Evolutionary conservation across 37 sponge, comb jelly and placozoan genomes (phyloP).

Genomic region (Chondrosia reniformis): DNA sequence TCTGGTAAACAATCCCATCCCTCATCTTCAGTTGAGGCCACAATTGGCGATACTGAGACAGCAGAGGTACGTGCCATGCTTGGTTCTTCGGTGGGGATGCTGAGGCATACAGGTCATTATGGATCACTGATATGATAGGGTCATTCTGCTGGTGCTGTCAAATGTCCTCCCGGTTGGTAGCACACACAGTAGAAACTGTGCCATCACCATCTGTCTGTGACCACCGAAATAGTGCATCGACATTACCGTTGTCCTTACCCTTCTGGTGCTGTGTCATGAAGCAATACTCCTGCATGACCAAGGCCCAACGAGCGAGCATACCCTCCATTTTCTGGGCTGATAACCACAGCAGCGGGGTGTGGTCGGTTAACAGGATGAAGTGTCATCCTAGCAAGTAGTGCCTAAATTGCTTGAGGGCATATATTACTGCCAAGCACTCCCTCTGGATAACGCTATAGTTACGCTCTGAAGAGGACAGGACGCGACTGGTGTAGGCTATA

Average conservation of each 20-base stretch:
- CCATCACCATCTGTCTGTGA: too few relatives aligned
- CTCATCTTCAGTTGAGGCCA: too few relatives aligned
- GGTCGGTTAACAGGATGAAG: conserved; percentile 48
- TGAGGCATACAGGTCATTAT: too few relatives aligned
- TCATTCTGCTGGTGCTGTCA: too few relatives aligned
- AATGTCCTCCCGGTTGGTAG: too few relatives aligned
- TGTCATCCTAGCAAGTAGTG: conserved; percentile 40
- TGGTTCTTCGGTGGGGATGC: too few relatives aligned
- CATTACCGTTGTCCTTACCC: conserved; percentile 37
- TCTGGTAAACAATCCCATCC: too few relatives aligned
- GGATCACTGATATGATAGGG: too few relatives aligned
- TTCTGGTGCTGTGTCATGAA: conserved; percentile 16
- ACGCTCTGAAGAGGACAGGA: conserved; percentile 34
- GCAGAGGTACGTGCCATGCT: too few relatives aligned
- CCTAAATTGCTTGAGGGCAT: conserved; percentile 39
- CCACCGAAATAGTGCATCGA: conserved; percentile 39
- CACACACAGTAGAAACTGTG: too few relatives aligned
- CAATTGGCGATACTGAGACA: too few relatives aligned
- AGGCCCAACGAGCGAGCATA: conserved; percentile 60
- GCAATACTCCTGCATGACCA: conserved; percentile 35
- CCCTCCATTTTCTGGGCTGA: conserved; percentile 41
- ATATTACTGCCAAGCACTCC: conserved; percentile 65
- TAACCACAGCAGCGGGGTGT: conserved; percentile 59
- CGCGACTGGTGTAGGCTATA: conserved; percentile 53
- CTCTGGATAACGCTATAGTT: conserved; percentile 53